A percentile compares a stretch with the other conserved stretches of the same genome.
Evolutionary conservation across 2,113 vertebrate genomes (phyloP).

Genomic region (Acanthisitta chloris): DNA sequence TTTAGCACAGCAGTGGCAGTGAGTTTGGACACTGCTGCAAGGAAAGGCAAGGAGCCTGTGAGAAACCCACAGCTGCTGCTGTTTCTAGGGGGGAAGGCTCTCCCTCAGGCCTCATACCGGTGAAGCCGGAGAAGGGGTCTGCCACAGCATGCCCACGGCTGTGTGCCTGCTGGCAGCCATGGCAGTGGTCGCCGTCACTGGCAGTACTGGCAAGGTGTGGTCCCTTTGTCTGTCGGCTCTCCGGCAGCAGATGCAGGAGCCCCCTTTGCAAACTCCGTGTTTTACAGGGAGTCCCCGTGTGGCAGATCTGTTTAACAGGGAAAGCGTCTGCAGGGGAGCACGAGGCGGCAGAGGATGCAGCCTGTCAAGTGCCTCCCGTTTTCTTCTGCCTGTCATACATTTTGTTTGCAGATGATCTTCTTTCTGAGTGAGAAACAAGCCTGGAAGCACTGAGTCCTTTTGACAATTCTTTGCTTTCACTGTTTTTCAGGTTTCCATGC

Average conservation of each 20-base stretch:
- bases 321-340: not conserved
- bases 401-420: not conserved
- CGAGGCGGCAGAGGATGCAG: not conserved
- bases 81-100: not conserved
- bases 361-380: rapidly evolving
- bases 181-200: rapidly evolving
- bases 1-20: not conserved
- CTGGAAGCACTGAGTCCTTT: not conserved
- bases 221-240: slow-evolving; percentile 31
- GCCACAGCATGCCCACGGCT: rapidly evolving
- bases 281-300: slow-evolving; percentile 1
- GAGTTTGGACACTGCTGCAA: not conserved
- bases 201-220: not conserved
- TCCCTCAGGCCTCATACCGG: rapidly evolving
- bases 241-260: not conserved
- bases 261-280: not conserved
- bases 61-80: not conserved
- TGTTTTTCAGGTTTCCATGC: not conserved
- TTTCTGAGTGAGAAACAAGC: not conserved
- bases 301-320: not conserved
- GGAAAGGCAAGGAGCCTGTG: rapidly evolving
- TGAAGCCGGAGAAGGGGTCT: not conserved
- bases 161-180: rapidly evolving
- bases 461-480: rapidly evolving
- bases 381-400: not conserved